A percentile compares a stretch with the other conserved stretches of the same genome.
phyloP scores from a whole-genome alignment of 2,113 vertebrate genomes.

The Naja naja region DNA sequence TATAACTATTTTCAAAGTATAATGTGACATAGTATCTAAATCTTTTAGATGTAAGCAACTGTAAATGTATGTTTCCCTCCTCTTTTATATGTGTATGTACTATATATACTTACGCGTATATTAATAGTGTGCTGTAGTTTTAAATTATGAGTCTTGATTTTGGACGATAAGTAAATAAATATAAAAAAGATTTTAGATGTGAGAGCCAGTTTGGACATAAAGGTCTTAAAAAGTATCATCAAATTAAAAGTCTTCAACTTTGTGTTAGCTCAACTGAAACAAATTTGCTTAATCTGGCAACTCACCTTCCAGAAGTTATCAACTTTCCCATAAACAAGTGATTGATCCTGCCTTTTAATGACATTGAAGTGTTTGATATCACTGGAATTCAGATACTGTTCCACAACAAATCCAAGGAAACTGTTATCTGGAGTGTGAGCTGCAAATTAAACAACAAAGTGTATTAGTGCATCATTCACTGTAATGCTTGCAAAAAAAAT shows the following conservation, averaged over 20 bases:
- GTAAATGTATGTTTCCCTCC: neutral
- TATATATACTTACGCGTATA: neutral
- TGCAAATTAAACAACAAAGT: constrained; percentile 60
- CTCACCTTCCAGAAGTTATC: constrained; percentile 99
- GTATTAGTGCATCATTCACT: neutral
- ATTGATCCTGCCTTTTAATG: constrained; percentile 97
- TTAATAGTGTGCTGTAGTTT: neutral
- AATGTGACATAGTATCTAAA: neutral
- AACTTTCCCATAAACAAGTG: constrained; percentile 96
- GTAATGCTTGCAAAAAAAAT: constrained; percentile 6
- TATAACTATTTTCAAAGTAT: neutral
- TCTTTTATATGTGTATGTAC: neutral
- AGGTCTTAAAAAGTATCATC: constrained; percentile 30
- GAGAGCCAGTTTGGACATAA: neutral
- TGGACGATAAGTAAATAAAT: neutral
- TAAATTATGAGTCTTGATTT: neutral
- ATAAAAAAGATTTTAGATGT: neutral
- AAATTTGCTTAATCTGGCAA: constrained; percentile 39
- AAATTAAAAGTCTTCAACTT: constrained; percentile 18
- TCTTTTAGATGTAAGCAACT: neutral
- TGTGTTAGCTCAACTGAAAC: constrained; percentile 35
- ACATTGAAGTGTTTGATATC: constrained; percentile 94
- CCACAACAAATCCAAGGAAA: constrained; percentile 97
- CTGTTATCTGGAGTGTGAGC: constrained; percentile 99
- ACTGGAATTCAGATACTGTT: constrained; percentile 97